Evolutionary conservation across 2,797 vertebrate species (phyloP).

Genomic region (Alca torda): DNA sequence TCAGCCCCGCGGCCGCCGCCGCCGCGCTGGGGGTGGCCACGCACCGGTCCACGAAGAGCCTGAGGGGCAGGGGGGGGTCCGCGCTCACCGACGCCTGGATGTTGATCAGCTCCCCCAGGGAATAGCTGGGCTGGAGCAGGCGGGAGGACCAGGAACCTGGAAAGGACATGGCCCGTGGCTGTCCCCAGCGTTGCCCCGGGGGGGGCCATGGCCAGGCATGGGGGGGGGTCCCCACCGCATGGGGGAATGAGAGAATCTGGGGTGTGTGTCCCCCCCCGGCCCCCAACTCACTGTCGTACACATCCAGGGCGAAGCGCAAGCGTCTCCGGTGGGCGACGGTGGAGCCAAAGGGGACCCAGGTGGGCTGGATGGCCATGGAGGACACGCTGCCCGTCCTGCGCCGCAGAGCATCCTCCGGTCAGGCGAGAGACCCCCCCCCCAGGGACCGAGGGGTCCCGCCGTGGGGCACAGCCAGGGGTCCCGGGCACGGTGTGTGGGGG

Average conservation of each 20-base stretch:
- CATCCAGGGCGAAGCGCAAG: not conserved
- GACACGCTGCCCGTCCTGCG: not conserved
- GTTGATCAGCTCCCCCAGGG: constrained; percentile 12
- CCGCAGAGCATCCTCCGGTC: rapidly evolving
- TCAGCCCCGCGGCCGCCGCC: not conserved
- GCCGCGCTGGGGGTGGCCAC: not conserved
- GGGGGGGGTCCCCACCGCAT: too few species aligned
- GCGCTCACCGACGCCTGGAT: not conserved
- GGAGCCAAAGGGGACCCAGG: not conserved
- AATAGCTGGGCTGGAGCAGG: not conserved
- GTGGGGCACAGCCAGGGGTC: too few species aligned
- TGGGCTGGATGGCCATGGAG: not conserved
- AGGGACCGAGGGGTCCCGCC: too few species aligned
- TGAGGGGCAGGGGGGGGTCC: not conserved
- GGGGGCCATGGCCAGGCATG: rapidly evolving
- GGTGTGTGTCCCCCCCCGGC: too few species aligned
- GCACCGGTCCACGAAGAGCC: not conserved
- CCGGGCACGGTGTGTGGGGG: too few species aligned
- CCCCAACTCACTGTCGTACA: constrained; percentile 3
- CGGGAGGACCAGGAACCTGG: not conserved
- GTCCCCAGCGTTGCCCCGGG: too few species aligned
- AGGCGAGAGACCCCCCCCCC: not conserved
- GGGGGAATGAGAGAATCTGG: too few species aligned
- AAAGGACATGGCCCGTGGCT: rapidly evolving
- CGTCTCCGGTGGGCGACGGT: not conserved